A percentile compares a stretch with the other conserved stretches of the same genome.
Evolutionary conservation across 2,888 invertebrate species (phyloP).

Genomic region (Ypsolopha sequella): DNA sequence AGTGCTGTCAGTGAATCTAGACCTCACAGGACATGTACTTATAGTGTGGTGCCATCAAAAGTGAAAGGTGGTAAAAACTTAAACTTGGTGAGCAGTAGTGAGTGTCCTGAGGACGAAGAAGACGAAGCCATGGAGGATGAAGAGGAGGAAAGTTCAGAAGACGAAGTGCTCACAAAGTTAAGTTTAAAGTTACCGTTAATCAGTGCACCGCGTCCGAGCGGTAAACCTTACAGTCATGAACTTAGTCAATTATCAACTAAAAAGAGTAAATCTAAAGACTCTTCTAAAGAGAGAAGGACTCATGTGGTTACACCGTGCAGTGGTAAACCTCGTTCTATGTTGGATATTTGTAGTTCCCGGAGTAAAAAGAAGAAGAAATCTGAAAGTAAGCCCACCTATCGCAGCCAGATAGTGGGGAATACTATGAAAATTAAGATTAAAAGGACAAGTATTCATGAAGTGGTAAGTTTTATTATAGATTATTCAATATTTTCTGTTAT

Average conservation of each 20-base stretch:
- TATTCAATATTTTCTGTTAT: no score
- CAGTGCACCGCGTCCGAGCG: slow-evolving; percentile 52
- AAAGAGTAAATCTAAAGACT: slow-evolving; percentile 53
- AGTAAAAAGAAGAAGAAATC: slow-evolving; percentile 63
- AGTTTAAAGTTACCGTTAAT: slow-evolving; percentile 62
- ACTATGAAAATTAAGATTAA: slow-evolving; percentile 78
- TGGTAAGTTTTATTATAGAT: slow-evolving; percentile 29
- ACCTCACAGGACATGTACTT: slow-evolving; percentile 40
- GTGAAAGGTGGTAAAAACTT: slow-evolving; percentile 68
- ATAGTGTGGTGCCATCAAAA: slow-evolving; percentile 40
- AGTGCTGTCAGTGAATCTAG: slow-evolving; percentile 26
- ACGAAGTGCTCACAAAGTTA: slow-evolving; percentile 51
- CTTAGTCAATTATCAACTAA: slow-evolving; percentile 69
- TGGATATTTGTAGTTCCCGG: slow-evolving; percentile 57
- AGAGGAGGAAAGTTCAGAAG: slow-evolving; percentile 52
- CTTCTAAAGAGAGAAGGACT: slow-evolving; percentile 44
- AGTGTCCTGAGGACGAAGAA: slow-evolving; percentile 46
- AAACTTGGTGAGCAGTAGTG: slow-evolving; percentile 66
- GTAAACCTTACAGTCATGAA: slow-evolving; percentile 68
- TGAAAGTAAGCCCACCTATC: slow-evolving; percentile 20
- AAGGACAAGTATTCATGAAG: slow-evolving; percentile 66
- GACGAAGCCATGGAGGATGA: slow-evolving; percentile 23
- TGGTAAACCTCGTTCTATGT: slow-evolving; percentile 65
- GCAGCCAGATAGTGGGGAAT: slow-evolving; percentile 45
- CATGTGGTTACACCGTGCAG: slow-evolving; percentile 54